Percentiles rank a stretch among this genome's conserved stretches.
Evolutionary conservation across 2,113 vertebrate species (phyloP).

Genomic region (Suricata suricatta): DNA sequence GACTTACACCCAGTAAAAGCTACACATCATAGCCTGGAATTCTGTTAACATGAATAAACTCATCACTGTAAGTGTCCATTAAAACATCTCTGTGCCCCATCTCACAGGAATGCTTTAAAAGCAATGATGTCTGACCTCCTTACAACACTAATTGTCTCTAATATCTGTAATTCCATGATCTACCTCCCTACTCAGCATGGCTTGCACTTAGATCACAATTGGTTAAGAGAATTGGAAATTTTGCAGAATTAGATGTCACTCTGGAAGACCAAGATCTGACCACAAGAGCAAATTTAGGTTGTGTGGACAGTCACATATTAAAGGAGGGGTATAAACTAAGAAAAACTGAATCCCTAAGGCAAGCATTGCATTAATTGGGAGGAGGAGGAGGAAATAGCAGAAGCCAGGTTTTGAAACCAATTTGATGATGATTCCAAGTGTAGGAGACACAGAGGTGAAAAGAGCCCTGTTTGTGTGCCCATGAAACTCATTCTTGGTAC

Average conservation of each 20-base stretch:
- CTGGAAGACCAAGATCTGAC: neutral
- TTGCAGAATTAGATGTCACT: neutral
- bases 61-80: neutral
- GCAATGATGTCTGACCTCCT: neutral
- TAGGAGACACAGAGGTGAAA: neutral
- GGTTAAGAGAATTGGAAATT: neutral
- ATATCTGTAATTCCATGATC: neutral
- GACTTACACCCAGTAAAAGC: neutral
- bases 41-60: neutral
- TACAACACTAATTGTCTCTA: neutral
- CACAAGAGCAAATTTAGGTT: neutral
- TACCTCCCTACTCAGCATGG: neutral
- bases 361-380: neutral
- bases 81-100: neutral
- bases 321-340: neutral
- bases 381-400: neutral
- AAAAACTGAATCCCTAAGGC: neutral
- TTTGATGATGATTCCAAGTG: neutral
- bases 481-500: neutral
- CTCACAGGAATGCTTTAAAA: neutral
- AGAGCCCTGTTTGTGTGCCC: neutral
- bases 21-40: neutral
- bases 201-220: neutral
- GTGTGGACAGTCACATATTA: neutral
- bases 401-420: neutral